A percentile compares a stretch with the other conserved stretches of the same genome.
Evolutionary conservation across 1,140 invertebrate genomes (phyloP).

Genomic region (Ridgeia piscesae): DNA sequence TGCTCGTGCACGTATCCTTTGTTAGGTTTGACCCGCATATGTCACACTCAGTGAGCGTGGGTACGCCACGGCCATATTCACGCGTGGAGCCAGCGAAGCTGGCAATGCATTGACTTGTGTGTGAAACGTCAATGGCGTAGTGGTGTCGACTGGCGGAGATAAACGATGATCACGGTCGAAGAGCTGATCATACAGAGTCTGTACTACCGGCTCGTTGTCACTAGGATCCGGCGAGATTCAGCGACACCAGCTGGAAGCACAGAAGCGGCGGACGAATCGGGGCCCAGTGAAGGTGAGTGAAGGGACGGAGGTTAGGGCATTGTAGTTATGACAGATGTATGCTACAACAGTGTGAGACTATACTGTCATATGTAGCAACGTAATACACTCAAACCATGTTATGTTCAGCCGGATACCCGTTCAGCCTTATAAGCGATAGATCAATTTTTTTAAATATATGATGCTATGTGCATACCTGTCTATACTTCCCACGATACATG

Average conservation of each 20-base stretch:
- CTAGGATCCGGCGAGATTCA: background rate
- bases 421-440: no score
- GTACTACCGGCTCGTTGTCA: conserved; percentile 17
- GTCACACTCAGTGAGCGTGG: background rate
- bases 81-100: background rate
- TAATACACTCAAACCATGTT: background rate
- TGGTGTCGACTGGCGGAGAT: background rate
- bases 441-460: no score
- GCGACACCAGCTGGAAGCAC: background rate
- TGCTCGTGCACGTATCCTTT: background rate
- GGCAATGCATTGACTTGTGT: background rate
- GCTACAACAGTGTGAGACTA: background rate
- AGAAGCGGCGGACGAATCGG: background rate
- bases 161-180: conserved; percentile 21
- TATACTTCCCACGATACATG: no score
- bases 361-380: background rate
- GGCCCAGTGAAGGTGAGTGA: background rate
- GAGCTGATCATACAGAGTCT: conserved; percentile 21
- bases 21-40: background rate
- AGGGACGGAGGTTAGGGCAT: background rate
- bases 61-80: background rate
- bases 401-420: background rate
- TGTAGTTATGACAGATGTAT: background rate
- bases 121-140: background rate
- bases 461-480: no score